Percentiles rank a stretch among this genome's conserved stretches.
Evolutionary conservation across 2,888 invertebrate genomes (phyloP).

Genomic region (Drosophila austrosaltans): DNA sequence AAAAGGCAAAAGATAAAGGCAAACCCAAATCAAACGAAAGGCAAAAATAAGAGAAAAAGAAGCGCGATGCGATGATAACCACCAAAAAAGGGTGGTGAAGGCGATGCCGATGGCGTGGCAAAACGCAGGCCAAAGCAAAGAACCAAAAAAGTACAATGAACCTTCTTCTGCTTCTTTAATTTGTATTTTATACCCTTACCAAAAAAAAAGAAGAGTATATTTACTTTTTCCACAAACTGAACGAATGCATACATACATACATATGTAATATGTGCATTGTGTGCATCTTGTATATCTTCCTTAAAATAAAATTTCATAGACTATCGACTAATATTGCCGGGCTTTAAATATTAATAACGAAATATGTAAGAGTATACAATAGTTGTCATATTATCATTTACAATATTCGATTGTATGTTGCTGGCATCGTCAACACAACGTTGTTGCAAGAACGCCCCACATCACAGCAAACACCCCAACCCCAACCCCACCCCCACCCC

Average conservation of each 20-base stretch:
- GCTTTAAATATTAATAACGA: too few relatives aligned
- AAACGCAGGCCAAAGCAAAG: conserved; percentile 33
- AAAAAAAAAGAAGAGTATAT: neutral
- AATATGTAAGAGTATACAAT: neutral
- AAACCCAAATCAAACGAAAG: conserved; percentile 10
- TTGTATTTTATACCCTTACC: neutral
- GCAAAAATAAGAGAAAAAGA: conserved; percentile 25
- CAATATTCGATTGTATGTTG: conserved; percentile 9
- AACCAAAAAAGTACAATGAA: conserved; percentile 72
- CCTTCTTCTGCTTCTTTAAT: conserved; percentile 57
- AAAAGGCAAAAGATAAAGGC: conserved; percentile 40
- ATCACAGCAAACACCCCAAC: neutral
- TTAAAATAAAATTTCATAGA: too few relatives aligned
- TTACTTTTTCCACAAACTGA: neutral
- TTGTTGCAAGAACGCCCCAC: conserved; percentile 43
- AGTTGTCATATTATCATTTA: neutral
- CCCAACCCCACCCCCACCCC: too few relatives aligned
- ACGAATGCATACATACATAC: neutral
- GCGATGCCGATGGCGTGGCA: conserved; percentile 32
- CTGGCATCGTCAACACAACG: conserved; percentile 43
- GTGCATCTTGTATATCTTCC: too few relatives aligned
- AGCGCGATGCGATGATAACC: conserved; percentile 3
- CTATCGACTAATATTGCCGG: too few relatives aligned
- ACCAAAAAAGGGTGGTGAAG: conserved; percentile 34
- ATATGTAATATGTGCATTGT: neutral